Conservation (phyloP, 2,888 invertebrate species). For the Drosophila longiperda region DNA sequence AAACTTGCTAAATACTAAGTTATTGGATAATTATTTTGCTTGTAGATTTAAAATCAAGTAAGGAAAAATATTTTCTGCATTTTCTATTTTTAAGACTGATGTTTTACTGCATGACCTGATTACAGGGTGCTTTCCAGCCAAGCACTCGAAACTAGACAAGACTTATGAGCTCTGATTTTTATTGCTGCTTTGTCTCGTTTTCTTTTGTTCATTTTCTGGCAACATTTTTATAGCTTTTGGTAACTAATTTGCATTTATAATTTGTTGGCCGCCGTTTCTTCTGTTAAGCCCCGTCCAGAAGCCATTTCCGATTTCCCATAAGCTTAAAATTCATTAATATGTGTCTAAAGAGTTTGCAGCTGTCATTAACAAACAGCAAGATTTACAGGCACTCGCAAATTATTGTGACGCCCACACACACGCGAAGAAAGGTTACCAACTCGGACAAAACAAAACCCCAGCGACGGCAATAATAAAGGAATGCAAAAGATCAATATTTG, state of each 20-base stretch:
- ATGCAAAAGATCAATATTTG: conserved; percentile 65
- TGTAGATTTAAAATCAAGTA: background rate
- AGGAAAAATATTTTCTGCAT: too few relatives aligned
- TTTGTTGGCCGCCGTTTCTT: conserved; percentile 50
- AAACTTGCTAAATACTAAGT: conserved; percentile 11
- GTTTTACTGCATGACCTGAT: background rate
- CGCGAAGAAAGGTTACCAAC: background rate
- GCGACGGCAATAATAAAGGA: conserved; percentile 34
- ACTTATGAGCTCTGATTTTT: conserved; percentile 12
- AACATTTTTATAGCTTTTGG: conserved; percentile 16
- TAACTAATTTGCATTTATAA: conserved; percentile 69
- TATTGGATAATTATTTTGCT: background rate
- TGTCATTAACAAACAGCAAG: conserved; percentile 37
- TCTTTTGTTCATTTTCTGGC: conserved; percentile 39
- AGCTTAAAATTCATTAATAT: conserved; percentile 40
- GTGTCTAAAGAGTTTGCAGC: conserved; percentile 45
- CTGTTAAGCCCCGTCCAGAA: conserved; percentile 9
- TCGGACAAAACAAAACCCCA: conserved; percentile 2
- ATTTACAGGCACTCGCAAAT: conserved; percentile 41
- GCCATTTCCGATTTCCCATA: conserved; percentile 45
- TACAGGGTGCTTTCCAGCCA: conserved; percentile 15
- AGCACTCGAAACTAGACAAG: background rate
- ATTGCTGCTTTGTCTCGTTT: conserved; percentile 14
- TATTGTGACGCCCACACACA: conserved; percentile 49
- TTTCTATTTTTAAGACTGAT: background rate